Evolutionary conservation across 2,797 vertebrate genomes (phyloP).

Genomic region (Taenioides sp.): DNA sequence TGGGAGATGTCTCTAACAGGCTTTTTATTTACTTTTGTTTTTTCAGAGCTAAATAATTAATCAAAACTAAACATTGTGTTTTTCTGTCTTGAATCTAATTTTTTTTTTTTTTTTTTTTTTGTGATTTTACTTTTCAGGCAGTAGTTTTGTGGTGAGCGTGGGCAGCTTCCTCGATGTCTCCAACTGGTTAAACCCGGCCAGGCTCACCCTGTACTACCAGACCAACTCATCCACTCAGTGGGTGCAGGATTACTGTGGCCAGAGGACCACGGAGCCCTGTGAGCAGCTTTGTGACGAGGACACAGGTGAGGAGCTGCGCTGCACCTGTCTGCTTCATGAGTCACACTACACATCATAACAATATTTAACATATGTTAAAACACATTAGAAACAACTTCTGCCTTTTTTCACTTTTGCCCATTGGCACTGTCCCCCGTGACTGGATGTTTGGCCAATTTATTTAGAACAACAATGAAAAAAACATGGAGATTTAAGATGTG

Average conservation of each 20-base stretch:
- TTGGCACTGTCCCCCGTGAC: too few relatives aligned
- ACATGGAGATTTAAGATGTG: neutral
- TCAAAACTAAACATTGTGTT: neutral
- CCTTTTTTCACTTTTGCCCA: neutral
- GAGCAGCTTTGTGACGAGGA: conserved; percentile 96
- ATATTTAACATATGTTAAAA: neutral
- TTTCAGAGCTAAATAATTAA: neutral
- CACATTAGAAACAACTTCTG: too few relatives aligned
- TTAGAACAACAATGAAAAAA: neutral
- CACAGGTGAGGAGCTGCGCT: conserved; percentile 82
- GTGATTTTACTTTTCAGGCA: conserved; percentile 77
- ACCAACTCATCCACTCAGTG: conserved; percentile 93
- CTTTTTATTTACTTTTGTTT: too few relatives aligned
- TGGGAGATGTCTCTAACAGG: neutral
- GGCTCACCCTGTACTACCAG: conserved; percentile 94
- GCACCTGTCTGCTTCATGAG: neutral
- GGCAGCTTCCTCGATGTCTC: conserved; percentile 96
- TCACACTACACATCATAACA: neutral
- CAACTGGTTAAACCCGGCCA: conserved; percentile 97
- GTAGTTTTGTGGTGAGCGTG: conserved; percentile 96
- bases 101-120: conserved; percentile 18
- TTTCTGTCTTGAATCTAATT: neutral
- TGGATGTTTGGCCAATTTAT: neutral
- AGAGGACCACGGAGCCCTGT: conserved; percentile 92
- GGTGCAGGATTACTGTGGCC: conserved; percentile 92